Conservation (phyloP, 2,888 invertebrate species). For the Caenorhabditis japonica region DNA sequence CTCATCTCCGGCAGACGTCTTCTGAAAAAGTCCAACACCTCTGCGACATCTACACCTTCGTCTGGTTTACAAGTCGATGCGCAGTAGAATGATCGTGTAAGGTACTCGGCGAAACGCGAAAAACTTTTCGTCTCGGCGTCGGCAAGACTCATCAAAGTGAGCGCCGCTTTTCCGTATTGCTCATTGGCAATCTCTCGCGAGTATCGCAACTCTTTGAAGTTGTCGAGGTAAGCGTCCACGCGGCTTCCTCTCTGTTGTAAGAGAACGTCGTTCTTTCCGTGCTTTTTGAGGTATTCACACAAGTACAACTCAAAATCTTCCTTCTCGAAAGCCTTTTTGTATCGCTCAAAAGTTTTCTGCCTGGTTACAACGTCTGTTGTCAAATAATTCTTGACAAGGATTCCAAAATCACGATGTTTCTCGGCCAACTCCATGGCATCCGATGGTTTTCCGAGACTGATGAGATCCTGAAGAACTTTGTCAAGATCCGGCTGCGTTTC, state of each 20-base stretch:
- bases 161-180: slow-evolving; percentile 49
- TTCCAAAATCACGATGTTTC: slow-evolving; percentile 42
- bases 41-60: slow-evolving; percentile 9
- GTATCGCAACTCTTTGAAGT: slow-evolving; percentile 50
- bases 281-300: slow-evolving; percentile 42
- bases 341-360: slow-evolving; percentile 33
- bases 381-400: slow-evolving; percentile 30
- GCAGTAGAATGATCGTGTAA: slow-evolving; percentile 35
- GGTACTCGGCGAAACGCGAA: slow-evolving; percentile 23
- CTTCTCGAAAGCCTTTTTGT: slow-evolving; percentile 32
- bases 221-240: slow-evolving; percentile 49
- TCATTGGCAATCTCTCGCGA: slow-evolving; percentile 44
- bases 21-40: slow-evolving; percentile 41
- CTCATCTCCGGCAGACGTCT: slow-evolving; percentile 39
- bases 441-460: slow-evolving; percentile 13
- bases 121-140: slow-evolving; percentile 47
- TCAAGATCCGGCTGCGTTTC: slow-evolving; percentile 27
- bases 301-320: slow-evolving; percentile 56
- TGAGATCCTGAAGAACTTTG: slow-evolving; percentile 24
- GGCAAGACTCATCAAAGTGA: slow-evolving; percentile 49
- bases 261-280: slow-evolving; percentile 37
- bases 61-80: slow-evolving; percentile 4
- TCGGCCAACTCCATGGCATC: slow-evolving; percentile 43
- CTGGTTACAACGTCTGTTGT: slow-evolving; percentile 4
- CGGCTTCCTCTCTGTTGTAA: slow-evolving; percentile 36